Percentiles rank a stretch among this genome's conserved stretches.
phyloP scores from a whole-genome alignment of 2,113 vertebrate genomes.

The Corapipo altera region DNA sequence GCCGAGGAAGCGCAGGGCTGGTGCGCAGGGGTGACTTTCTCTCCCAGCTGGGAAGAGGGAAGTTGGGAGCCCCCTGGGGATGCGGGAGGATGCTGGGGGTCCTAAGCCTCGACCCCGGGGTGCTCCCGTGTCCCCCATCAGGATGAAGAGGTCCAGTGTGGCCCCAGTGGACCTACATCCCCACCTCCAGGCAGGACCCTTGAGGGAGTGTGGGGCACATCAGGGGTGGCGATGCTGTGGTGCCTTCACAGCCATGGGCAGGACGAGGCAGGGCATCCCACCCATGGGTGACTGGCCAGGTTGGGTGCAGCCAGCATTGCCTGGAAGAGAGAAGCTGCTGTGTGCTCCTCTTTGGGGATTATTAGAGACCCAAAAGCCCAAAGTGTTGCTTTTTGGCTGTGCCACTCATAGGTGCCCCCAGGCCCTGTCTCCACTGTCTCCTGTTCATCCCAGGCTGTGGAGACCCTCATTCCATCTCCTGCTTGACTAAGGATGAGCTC shows the following conservation, averaged over 20 bases:
- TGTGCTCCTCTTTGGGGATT: neutral
- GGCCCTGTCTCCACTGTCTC: neutral
- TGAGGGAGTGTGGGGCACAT: fast-evolving
- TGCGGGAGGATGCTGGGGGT: neutral
- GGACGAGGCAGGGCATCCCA: neutral
- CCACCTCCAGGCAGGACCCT: neutral
- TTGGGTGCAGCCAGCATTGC: neutral
- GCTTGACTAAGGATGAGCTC: neutral
- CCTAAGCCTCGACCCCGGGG: fast-evolving
- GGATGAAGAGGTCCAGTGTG: neutral
- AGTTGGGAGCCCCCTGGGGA: slow-evolving; percentile 49
- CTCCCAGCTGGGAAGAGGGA: slow-evolving; percentile 74
- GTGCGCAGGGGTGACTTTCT: slow-evolving; percentile 81
- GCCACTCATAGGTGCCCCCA: neutral
- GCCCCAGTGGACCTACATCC: neutral
- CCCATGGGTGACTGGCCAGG: neutral
- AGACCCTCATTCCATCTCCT: neutral
- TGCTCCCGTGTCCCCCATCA: neutral
- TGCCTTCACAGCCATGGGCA: fast-evolving
- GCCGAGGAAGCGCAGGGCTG: slow-evolving; percentile 68
- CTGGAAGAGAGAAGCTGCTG: neutral
- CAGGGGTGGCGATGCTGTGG: fast-evolving
- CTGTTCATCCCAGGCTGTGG: neutral
- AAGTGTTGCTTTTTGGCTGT: neutral
- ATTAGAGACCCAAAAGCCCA: neutral